These are phyloP conservation scores for Silurus aristotelis DNA, from an alignment of 2,797 vertebrate species.

Conservation along the genomic window DNA sequence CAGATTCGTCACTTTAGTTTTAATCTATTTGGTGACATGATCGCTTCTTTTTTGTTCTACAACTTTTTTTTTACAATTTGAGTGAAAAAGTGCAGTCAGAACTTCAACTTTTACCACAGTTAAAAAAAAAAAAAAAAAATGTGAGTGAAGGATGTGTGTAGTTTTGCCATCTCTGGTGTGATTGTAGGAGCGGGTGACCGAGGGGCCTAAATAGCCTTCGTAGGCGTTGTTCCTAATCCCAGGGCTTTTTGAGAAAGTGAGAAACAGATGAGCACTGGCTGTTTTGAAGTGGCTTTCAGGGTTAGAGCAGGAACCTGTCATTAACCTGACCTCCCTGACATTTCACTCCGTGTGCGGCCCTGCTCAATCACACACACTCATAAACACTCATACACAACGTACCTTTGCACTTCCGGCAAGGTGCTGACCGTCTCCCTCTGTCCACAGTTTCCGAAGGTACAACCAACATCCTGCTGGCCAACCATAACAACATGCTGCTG, in stretches of 20 bases:
- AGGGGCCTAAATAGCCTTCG: constrained; percentile 12
- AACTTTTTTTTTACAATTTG: too few relatives aligned
- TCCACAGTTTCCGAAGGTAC: constrained; percentile 85
- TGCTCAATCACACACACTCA: background rate
- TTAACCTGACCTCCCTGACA: constrained; percentile 39
- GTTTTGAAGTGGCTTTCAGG: constrained; percentile 43
- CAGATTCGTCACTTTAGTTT: too few relatives aligned
- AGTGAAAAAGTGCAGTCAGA: too few relatives aligned
- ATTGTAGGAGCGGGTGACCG: constrained; percentile 41
- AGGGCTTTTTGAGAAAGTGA: constrained; percentile 39
- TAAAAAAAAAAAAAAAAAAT: too few relatives aligned
- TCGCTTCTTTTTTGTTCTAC: too few relatives aligned
- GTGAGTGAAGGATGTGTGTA: constrained; percentile 4
- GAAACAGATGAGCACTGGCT: constrained; percentile 32
- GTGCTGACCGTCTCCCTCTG: constrained; percentile 24
- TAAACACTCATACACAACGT: background rate
- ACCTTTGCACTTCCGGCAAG: background rate
- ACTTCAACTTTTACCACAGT: too few relatives aligned
- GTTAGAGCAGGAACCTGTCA: constrained; percentile 36
- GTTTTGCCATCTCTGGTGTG: too few relatives aligned
- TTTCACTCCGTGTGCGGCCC: constrained; percentile 33
- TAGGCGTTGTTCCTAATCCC: constrained; percentile 46
- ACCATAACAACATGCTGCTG: constrained; percentile 88
- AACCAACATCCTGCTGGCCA: constrained; percentile 86
- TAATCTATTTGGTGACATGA: too few relatives aligned